Conservation (phyloP, 2,888 invertebrate species). For the Limnephilus auricula region DNA sequence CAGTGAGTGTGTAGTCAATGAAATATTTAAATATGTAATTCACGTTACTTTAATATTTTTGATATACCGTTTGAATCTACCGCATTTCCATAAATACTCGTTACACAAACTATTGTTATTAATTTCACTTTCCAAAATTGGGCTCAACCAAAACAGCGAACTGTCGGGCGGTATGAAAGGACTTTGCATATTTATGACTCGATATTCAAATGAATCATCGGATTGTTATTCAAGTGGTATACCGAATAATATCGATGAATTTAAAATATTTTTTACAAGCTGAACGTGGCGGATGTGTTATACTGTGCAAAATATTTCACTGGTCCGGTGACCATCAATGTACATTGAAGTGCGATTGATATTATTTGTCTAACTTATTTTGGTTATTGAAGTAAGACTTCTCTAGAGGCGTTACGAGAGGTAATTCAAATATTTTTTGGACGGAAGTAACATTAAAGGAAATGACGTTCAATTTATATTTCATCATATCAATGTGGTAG, state of each 20-base stretch:
- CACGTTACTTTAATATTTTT: not conserved
- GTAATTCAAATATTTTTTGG: no score
- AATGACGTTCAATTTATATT: no score
- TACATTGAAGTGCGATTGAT: no score
- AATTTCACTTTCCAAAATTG: slow-evolving; percentile 14
- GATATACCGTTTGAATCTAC: not conserved
- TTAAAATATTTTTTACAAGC: slow-evolving; percentile 8
- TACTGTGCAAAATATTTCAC: not conserved
- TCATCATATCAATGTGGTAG: no score
- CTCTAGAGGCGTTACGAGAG: no score
- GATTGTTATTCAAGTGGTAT: slow-evolving; percentile 41
- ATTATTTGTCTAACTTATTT: no score
- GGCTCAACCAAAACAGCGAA: slow-evolving; percentile 2
- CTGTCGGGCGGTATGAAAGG: slow-evolving; percentile 33
- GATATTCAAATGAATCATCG: slow-evolving; percentile 37
- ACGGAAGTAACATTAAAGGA: no score
- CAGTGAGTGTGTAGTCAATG: no score
- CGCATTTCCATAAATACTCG: not conserved
- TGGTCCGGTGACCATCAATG: no score
- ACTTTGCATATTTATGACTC: slow-evolving; percentile 39
- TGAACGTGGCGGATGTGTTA: not conserved
- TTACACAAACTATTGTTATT: not conserved
- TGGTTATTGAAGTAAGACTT: no score
- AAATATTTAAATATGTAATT: no score
- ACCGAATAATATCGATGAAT: slow-evolving; percentile 5